A percentile compares a stretch with the other conserved stretches of the same genome.
phyloP scores from a whole-genome alignment of 2,888 invertebrate species.

The Rhagophthalmus giganteus region DNA sequence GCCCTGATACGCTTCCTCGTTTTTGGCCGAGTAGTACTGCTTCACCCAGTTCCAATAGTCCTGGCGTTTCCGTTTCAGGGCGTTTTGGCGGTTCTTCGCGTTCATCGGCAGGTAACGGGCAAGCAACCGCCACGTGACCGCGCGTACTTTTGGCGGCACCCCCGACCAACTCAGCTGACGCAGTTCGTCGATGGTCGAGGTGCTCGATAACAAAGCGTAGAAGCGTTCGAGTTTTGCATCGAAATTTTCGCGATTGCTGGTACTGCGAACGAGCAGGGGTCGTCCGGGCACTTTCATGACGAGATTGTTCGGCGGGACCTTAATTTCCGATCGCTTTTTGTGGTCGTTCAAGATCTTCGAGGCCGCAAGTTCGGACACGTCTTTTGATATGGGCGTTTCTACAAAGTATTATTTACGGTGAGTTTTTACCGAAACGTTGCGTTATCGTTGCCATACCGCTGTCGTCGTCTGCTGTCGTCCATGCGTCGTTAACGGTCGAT shows the following conservation, averaged over 20 bases:
- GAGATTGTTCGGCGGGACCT: slow-evolving; percentile 45
- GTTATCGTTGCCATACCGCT: slow-evolving; percentile 59
- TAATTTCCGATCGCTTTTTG: slow-evolving; percentile 56
- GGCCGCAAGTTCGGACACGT: slow-evolving; percentile 87
- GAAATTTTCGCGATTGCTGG: slow-evolving; percentile 65
- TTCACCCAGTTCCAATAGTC: slow-evolving; percentile 95
- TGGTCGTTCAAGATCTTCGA: slow-evolving; percentile 88
- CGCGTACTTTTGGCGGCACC: slow-evolving; percentile 84
- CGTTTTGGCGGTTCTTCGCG: slow-evolving; percentile 84
- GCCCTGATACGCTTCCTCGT: slow-evolving; percentile 86
- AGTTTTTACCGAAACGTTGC: too few species aligned
- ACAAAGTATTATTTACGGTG: too few species aligned
- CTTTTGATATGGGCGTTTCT: slow-evolving; percentile 83
- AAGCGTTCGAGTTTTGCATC: slow-evolving; percentile 87
- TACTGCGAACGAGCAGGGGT: slow-evolving; percentile 69
- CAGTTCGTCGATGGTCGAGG: slow-evolving; percentile 83
- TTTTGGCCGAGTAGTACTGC: slow-evolving; percentile 93
- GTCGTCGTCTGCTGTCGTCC: slow-evolving; percentile 95
- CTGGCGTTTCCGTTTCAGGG: slow-evolving; percentile 87
- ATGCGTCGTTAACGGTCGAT: slow-evolving; percentile 94
- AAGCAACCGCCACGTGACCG: slow-evolving; percentile 52
- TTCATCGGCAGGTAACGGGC: slow-evolving; percentile 84
- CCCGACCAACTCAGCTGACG: slow-evolving; percentile 96
- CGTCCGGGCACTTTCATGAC: slow-evolving; percentile 64
- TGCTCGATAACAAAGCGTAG: slow-evolving; percentile 73